Base-by-base conservation (phyloP, 2,797 vertebrate species). In the Eulemur mongoz region DNA sequence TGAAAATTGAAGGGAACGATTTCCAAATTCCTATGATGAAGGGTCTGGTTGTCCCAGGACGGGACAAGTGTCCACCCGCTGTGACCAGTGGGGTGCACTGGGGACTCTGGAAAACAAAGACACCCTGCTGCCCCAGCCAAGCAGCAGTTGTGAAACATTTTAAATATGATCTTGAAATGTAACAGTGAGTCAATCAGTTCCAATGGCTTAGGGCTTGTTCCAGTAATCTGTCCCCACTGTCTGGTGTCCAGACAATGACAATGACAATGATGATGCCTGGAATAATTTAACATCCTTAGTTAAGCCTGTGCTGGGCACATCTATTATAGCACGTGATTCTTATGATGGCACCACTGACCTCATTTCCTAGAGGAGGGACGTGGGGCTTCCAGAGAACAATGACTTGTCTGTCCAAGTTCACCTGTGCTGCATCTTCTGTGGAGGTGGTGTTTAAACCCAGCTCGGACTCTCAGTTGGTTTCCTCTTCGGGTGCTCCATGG, bases 401-500 rank as follows among this genome's bases (percentile, higher is more conserved):
- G 70, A 14, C 32, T 2, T 32, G 4, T 75, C 40, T 32, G 4
- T 75, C 40, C 61, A 65, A 9, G 10, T 54, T 80, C 59, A 75
- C 3, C 1, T 18, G 4, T 0, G 1, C 0, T 32, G 22, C 1
- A 0, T 38, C 40, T 20, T 45, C 52, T 61, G 2, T 15, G 73
- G 43, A 48, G 40, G 38, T 43, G 43, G 38, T 18, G 1, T 65
- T 76, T 57, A 79, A 91, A 59, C 83, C 35, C 13, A 7, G 20
- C 13, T 89, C 54, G 22, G 35, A 50, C 48, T 45, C 32, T 63
- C 18, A 32, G 30, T 65, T 32, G 9, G 54, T 5, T 35, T 81
- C 17, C 87, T 72, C 43, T 20, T 57, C n/a, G 4, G 10, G 0
- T 5, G 22, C 30, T 30, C n/a, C 12, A 7, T 0, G 11, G 14